A percentile compares a stretch with the other conserved stretches of the same genome.
phyloP scores from a whole-genome alignment of 2,113 vertebrate species.

The Odobenus rosmarus region DNA sequence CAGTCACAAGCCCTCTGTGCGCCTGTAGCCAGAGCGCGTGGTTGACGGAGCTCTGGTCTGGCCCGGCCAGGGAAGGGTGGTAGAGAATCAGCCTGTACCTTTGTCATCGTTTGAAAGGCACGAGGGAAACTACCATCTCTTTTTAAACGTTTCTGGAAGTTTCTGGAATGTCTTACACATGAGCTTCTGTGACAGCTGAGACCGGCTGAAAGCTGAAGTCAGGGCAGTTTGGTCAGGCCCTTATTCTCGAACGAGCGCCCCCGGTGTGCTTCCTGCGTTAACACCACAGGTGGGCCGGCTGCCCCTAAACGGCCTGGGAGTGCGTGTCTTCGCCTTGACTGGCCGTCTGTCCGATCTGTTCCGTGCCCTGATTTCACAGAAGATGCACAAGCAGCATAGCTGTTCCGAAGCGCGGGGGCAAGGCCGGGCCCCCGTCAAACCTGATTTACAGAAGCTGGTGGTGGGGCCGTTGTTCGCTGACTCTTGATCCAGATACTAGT shows the following conservation, averaged over 20 bases:
- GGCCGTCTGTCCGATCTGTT: background rate
- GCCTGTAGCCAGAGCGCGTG: background rate
- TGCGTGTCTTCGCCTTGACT: rapidly evolving
- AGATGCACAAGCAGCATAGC: no score
- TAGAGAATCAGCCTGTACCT: background rate
- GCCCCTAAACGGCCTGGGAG: background rate
- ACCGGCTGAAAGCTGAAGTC: background rate
- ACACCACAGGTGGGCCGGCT: background rate
- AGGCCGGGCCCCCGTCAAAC: background rate
- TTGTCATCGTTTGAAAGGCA: background rate
- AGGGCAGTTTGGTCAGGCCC: background rate
- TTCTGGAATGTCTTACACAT: background rate
- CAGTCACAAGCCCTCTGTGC: rapidly evolving
- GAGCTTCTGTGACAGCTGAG: background rate
- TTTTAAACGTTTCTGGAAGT: background rate
- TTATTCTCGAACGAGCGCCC: rapidly evolving
- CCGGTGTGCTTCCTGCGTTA: rapidly evolving
- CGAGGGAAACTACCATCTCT: background rate
- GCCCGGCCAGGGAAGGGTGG: background rate
- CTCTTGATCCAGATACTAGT: background rate
- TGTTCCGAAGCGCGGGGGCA: rapidly evolving
- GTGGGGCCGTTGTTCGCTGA: background rate
- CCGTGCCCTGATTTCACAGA: background rate
- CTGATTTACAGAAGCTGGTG: background rate
- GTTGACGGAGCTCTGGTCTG: background rate